phyloP scores from a whole-genome alignment of 2,113 vertebrate genomes.

The Rallus limicola region DNA sequence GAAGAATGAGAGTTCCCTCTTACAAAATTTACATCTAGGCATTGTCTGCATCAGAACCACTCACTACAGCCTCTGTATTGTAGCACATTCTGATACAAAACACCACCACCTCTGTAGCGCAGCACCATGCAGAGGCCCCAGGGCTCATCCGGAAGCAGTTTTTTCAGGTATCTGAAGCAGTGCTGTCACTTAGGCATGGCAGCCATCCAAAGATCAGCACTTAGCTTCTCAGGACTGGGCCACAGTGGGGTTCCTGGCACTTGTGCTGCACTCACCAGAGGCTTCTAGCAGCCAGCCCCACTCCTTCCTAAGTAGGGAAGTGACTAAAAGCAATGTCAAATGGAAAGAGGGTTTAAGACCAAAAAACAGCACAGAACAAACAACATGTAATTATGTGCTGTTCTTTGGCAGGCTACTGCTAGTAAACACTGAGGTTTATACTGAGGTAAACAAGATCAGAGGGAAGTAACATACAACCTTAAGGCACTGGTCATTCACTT shows the following conservation, averaged over 20 bases:
- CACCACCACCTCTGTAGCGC: rapidly evolving
- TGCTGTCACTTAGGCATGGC: neutral
- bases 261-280: neutral
- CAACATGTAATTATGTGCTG: neutral
- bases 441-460: neutral
- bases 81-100: neutral
- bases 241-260: neutral
- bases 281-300: neutral
- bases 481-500: neutral
- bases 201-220: neutral
- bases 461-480: neutral
- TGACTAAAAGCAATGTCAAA: neutral
- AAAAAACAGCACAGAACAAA: neutral
- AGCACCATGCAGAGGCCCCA: neutral
- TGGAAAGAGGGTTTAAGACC: neutral
- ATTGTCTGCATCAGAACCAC: neutral
- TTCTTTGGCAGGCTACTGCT: neutral
- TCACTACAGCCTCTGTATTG: neutral
- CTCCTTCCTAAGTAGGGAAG: neutral
- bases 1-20: neutral
- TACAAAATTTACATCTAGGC: neutral
- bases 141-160: neutral
- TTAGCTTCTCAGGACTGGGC: neutral
- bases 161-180: neutral
- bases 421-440: neutral